Evolutionary conservation across 2,113 vertebrate species (phyloP), one percentile per base, ranked within the genome.

Genomic region (Lamprologus callipterus): DNA sequence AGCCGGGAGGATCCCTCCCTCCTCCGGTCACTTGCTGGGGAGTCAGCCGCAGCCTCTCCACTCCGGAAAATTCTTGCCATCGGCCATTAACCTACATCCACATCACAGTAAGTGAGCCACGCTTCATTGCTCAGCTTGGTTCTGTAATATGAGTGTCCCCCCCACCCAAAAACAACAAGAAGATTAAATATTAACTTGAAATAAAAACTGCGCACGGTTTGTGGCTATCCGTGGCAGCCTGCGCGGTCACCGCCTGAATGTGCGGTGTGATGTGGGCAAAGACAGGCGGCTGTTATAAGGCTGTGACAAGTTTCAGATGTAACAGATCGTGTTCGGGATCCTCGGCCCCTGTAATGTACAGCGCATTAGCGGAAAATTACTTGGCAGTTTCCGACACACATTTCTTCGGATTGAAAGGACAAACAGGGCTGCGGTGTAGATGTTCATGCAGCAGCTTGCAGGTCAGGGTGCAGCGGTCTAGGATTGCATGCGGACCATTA

Each of bases 81-180:
- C 98, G 57, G 96, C 97, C 91, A 97, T 99, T 94, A 98, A 97
- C 94, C 96, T 98, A 45, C 98, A 98, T 95, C 95, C 97, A 85
- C 98, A 98, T 94, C 97, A 98, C 92, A 96, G 98, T 98, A 96
- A 99, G 98, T 97, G 60, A 4, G 51, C 17, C 9, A 47, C 16
- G n/a, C 23, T 19, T 17, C 1, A 6, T 33, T 70, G 60, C 14
- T 17, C 7, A 37, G 33, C 19, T 65, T 37, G 7, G 13, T 31
- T 47, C 16, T 40, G 45, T 26, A 19, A 21, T 35, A 23, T 21
- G 49, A 9, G 8, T 51, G n/a, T 3, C 14, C 14, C 13, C 8
- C 78, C 45, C 9, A 19, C 14, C 42, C 40, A 7, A 75, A 73
- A 73, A 47, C 68, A 28, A 63, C 7, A 51, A 9, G 13, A 70